Conservation (phyloP, 2,888 invertebrate species). For the Metacarcinus magister region DNA sequence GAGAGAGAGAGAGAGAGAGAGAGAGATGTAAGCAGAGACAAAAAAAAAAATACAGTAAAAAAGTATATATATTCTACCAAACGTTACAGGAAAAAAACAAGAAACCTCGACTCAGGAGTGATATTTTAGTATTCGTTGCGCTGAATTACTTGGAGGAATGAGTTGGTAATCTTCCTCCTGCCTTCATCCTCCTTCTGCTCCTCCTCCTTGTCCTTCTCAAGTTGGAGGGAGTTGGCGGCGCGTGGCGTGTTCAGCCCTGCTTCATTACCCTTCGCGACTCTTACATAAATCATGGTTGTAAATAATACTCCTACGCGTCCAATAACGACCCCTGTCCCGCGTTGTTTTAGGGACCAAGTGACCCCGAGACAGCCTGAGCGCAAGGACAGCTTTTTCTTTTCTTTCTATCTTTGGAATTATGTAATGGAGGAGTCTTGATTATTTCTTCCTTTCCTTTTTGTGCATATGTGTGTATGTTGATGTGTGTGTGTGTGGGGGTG, state of each 20-base stretch:
- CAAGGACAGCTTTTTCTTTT: background rate
- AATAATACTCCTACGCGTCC: background rate
- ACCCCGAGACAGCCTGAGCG: background rate
- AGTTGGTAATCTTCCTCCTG: background rate
- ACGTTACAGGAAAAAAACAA: background rate
- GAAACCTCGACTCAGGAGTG: background rate
- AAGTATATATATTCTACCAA: background rate
- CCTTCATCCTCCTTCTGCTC: background rate
- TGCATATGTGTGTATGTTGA: background rate
- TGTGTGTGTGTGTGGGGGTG: too few species aligned
- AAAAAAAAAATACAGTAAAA: background rate
- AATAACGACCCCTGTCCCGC: background rate
- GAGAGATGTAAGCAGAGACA: too few species aligned
- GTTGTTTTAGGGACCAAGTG: background rate
- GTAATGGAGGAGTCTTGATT: background rate
- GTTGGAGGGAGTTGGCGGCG: background rate
- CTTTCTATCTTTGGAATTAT: background rate
- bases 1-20: slow-evolving; percentile 5
- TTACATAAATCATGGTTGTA: background rate
- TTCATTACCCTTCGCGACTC: slow-evolving; percentile 21
- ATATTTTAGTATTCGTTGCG: background rate
- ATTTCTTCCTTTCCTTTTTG: background rate
- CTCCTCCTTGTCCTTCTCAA: background rate
- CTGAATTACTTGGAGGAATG: background rate
- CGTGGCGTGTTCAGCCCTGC: background rate